Conservation (phyloP, 2,888 invertebrate species). For the Apamea crenata region DNA sequence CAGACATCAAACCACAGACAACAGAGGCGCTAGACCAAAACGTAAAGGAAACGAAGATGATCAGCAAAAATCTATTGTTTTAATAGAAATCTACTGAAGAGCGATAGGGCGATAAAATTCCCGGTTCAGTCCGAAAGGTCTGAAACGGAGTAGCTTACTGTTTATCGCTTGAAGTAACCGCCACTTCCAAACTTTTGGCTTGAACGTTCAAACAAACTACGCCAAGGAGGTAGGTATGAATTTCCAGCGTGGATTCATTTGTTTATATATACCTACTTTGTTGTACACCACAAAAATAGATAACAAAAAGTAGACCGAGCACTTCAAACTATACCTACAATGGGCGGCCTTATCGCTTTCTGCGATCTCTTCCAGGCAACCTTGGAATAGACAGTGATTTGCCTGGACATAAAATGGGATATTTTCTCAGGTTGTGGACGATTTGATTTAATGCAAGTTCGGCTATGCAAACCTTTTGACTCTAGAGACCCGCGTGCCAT, state of each 20-base stretch:
- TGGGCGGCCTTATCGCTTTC: too few species aligned
- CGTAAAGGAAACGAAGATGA: conserved; percentile 33
- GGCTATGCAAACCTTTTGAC: not conserved
- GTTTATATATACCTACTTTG: not conserved
- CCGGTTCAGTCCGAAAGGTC: not conserved
- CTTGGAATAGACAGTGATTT: too few species aligned
- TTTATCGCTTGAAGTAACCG: conserved; percentile 28
- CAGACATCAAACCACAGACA: not conserved
- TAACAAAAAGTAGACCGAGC: too few species aligned
- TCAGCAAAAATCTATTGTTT: conserved; percentile 25
- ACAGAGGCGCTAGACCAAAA: conserved; percentile 35
- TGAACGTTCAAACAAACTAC: conserved; percentile 8
- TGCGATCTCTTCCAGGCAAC: too few species aligned
- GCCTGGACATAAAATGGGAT: too few species aligned
- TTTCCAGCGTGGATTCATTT: not conserved
- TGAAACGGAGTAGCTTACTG: not conserved
- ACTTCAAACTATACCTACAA: too few species aligned
- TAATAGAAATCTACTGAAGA: conserved; percentile 25
- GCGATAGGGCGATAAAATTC: conserved; percentile 25
- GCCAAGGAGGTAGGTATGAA: not conserved
- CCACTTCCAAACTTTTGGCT: conserved; percentile 33
- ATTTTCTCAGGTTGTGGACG: not conserved
- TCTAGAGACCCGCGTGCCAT: too few species aligned
- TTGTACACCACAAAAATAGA: too few species aligned
- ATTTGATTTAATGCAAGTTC: not conserved